A percentile compares a stretch with the other conserved stretches of the same genome.
phyloP scores from a whole-genome alignment of 2,113 vertebrate genomes.

The Hepsetus odoe region DNA sequence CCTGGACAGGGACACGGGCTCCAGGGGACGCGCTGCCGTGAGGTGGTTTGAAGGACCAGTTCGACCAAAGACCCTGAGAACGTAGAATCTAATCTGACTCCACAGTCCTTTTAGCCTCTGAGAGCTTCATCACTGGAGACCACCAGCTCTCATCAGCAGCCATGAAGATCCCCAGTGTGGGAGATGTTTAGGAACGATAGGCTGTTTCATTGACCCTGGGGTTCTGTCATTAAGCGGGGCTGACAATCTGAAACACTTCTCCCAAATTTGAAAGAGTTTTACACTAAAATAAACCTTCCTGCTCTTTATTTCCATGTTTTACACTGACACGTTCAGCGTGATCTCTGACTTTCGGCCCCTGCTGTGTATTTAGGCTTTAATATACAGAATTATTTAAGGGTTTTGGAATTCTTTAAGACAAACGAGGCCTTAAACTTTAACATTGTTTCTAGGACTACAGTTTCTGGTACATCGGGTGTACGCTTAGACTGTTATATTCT shows the following conservation, averaged over 20 bases:
- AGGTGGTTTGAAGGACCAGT: not conserved
- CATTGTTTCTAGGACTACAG: slow-evolving; percentile 18
- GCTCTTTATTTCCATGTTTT: no score
- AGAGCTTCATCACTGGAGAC: not conserved
- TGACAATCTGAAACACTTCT: no score
- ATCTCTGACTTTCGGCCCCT: not conserved
- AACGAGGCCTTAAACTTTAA: not conserved
- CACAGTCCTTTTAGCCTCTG: not conserved
- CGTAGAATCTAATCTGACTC: not conserved
- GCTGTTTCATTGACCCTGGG: no score
- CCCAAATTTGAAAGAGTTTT: no score
- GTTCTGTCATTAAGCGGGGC: no score
- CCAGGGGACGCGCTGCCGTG: not conserved
- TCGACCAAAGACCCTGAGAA: not conserved
- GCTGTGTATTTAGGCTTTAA: not conserved
- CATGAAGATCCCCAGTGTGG: not conserved
- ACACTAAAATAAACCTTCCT: no score
- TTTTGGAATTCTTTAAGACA: not conserved
- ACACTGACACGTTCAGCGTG: not conserved
- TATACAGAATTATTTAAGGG: no score
- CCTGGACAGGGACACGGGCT: not conserved
- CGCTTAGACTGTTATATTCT: slow-evolving; percentile 15
- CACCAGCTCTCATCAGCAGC: not conserved
- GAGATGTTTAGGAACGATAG: not conserved
- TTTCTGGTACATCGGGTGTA: slow-evolving; percentile 1